phyloP scores from a whole-genome alignment of 2,888 invertebrate species.

The Thumatha senex region DNA sequence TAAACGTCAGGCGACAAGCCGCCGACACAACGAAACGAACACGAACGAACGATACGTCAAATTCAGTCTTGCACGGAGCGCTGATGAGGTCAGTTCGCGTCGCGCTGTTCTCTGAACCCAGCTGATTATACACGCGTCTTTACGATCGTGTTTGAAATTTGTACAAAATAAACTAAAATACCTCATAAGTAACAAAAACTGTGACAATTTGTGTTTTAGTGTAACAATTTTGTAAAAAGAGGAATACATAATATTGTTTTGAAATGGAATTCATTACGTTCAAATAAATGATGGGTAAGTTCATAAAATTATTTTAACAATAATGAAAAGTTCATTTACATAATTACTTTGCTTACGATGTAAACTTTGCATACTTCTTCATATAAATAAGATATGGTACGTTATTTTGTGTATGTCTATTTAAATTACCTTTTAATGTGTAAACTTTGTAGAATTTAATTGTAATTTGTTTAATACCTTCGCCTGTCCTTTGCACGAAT shows the following conservation, averaged over 20 bases:
- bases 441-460: too few species aligned
- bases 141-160: slow-evolving; percentile 41
- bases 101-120: slow-evolving; percentile 43
- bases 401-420: too few species aligned
- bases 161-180: slow-evolving; percentile 41
- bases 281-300: slow-evolving; percentile 61
- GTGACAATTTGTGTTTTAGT: slow-evolving; percentile 52
- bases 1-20: slow-evolving; percentile 26
- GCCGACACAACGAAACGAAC: slow-evolving; percentile 14
- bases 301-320: slow-evolving; percentile 1
- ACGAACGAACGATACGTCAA: slow-evolving; percentile 46
- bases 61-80: slow-evolving; percentile 68
- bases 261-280: slow-evolving; percentile 41
- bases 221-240: slow-evolving; percentile 26
- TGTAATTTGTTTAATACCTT: background rate
- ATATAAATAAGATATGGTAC: too few species aligned
- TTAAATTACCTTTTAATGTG: too few species aligned
- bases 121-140: slow-evolving; percentile 68
- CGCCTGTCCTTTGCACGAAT: too few species aligned
- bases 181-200: slow-evolving; percentile 37
- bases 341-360: background rate
- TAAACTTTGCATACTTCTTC: too few species aligned
- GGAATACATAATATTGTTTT: slow-evolving; percentile 29
- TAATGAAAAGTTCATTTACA: background rate
- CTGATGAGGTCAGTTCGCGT: slow-evolving; percentile 49